Base-by-base conservation (phyloP, 2,888 invertebrate species). In the Carterocephalus palaemon region DNA sequence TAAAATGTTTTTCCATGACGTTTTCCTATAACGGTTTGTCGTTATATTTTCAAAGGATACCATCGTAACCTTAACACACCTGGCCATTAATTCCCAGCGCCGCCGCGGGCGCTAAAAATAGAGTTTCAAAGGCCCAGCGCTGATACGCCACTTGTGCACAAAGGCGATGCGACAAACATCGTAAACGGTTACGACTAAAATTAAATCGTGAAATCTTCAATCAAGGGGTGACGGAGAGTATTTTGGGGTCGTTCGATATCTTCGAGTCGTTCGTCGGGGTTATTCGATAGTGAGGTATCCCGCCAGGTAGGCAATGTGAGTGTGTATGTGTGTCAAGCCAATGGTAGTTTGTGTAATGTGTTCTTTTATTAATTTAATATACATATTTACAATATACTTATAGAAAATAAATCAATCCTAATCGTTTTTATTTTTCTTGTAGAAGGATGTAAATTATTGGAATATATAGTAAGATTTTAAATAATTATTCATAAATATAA, bases 81-180 rank as follows among this genome's bases (percentile, higher is more conserved):
- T 40, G 49, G 43, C 33, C 33, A 34, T 42, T 34, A 33, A 41
- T 42, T 20, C 7, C 22, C 0, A 29, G 19, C 33, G 49, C 56
- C 57, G 59, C 51, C 59, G 59, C 62, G 62, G 54, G 56, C 49
- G 52, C 60, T 63, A 63, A 67, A 70, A 68, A 66, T 70, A 71
- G 63, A 54, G 13, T 46, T 63, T 71, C 38, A 40, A 29, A 34
- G 29, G 19, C 29, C 42, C 7, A 23, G 19, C 22, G 32, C n/a
- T 39, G 39, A 54, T 60, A 59, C 61, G 41, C 41, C 33, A 34
- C 60, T 62, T 59, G 60, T 55, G 53, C 53, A 74, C 70, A 73
- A 76, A 76, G 67, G 56, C 46, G 57, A 69, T 65, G 72, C 68
- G 74, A 74, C 76, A 70, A 67, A 62, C 66, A 67, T 67, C 67